Conservation (phyloP, 2,113 vertebrate genomes). For the Xiphias gladius region DNA sequence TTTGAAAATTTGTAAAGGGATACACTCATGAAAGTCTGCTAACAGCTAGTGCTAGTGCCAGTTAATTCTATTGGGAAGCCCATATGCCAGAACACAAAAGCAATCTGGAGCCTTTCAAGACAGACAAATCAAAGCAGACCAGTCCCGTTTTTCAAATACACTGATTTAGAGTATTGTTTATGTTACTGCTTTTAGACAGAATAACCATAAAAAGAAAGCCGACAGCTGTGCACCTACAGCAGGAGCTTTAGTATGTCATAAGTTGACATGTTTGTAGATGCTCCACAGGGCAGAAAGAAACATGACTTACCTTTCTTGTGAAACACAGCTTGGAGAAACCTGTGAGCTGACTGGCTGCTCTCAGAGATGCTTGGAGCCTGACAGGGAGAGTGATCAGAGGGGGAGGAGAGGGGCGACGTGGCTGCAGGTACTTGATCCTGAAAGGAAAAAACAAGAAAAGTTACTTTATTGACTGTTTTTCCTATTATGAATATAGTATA, state of each 20-base stretch:
- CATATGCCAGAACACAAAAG: not conserved
- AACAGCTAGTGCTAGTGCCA: not conserved
- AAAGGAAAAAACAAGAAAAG: not conserved
- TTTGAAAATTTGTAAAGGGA: not conserved
- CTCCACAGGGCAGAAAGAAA: not conserved
- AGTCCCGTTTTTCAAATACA: not conserved
- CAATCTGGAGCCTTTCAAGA: not conserved
- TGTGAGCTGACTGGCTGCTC: conserved; percentile 94
- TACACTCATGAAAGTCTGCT: not conserved
- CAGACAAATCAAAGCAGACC: not conserved
- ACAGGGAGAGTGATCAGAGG: conserved; percentile 94
- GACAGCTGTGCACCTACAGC: not conserved
- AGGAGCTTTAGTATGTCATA: not conserved
- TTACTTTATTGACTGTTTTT: not conserved
- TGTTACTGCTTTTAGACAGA: not conserved
- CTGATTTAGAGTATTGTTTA: not conserved
- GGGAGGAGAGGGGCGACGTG: conserved; percentile 92
- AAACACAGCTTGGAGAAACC: conserved; percentile 99
- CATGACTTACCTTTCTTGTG: conserved; percentile 92
- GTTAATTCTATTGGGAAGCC: not conserved
- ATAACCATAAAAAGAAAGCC: not conserved
- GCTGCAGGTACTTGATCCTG: conserved; percentile 90
- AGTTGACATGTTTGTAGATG: not conserved
- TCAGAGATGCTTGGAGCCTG: conserved; percentile 94
- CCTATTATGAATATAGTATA: not conserved